Evolutionary conservation across 2,797 vertebrate genomes (phyloP), one percentile per base, ranked within the genome.

Genomic region (Benthosema pterotum): DNA sequence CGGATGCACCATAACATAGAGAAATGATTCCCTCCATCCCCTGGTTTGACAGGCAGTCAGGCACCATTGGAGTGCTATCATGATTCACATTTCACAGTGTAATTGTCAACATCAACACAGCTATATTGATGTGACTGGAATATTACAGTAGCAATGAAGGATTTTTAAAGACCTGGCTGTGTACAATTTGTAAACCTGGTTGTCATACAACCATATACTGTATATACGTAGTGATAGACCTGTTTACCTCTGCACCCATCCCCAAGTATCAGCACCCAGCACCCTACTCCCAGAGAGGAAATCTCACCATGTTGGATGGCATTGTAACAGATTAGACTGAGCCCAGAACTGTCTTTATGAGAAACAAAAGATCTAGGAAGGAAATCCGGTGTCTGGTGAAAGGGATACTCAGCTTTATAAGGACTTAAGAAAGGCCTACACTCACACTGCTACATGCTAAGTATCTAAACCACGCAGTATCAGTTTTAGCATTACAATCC

Each of bases 1-100:
- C 8, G 32, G 32, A 8, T 32, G 28, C 28, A 32, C 4, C 5
- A 32, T 32, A 1, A 7, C 32, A 38, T 38, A 9, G 7, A 38
- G 8, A 38, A 38, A 38, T 38, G 0, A 2, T 38, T n/a, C n/a
- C n/a, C n/a, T 38, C 32, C 11, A 32, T 32, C 28, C 43, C 43
- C 43, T 46, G 11, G 6, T 13, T 46, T 14, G 11, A 46, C 43
- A 46, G 43, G 43, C 43, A 46, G 11, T 14, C 43, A 46, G 43
- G 43, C 43, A 46, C 14, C 5, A n/a, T n/a, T 46, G 45, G 45
- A 46, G 55, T 42, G 14, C 5, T 79, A 87, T 88, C 84, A 38
- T 9, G 85, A 88, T 22, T 22, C 2, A 4, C 2, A 4, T 2
- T 78, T 55, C 70, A 76, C 65, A 82, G 84, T 79, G 83, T 84